These are phyloP conservation scores for Phylloscopus whistleri DNA, from an alignment of 2,113 vertebrate species.

Conservation along the genomic window DNA sequence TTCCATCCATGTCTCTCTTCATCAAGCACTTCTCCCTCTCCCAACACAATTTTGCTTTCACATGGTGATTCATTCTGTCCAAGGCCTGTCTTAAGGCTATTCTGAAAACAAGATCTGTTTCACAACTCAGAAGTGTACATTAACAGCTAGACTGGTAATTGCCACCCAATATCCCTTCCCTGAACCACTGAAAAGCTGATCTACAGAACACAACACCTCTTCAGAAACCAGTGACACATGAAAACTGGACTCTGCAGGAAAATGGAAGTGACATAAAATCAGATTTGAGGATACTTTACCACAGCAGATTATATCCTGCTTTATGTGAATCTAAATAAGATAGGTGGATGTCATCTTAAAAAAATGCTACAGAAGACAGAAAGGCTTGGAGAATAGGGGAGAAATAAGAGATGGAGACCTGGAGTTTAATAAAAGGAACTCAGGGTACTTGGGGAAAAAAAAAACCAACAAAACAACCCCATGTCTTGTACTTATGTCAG, in stretches of 20 bases:
- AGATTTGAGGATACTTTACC: neutral
- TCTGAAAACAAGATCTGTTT: neutral
- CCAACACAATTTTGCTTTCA: neutral
- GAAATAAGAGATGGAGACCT: neutral
- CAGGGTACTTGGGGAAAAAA: neutral
- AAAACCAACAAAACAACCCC: rapidly evolving
- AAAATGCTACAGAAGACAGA: neutral
- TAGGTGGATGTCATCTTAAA: neutral
- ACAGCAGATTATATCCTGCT: neutral
- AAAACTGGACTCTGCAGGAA: neutral
- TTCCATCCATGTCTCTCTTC: neutral
- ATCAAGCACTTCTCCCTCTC: neutral
- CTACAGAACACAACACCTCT: neutral
- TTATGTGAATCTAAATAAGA: neutral
- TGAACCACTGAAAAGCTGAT: neutral
- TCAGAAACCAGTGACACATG: neutral
- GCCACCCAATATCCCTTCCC: neutral
- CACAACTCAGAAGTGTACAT: neutral
- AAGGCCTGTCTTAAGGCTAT: neutral
- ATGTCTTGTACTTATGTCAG: neutral
- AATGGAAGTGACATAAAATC: neutral
- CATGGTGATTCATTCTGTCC: neutral
- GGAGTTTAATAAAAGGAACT: neutral
- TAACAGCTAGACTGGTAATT: neutral
- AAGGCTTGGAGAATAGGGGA: neutral